Conservation (phyloP, 1,140 invertebrate genomes). For the Trissolcus basalis region DNA sequence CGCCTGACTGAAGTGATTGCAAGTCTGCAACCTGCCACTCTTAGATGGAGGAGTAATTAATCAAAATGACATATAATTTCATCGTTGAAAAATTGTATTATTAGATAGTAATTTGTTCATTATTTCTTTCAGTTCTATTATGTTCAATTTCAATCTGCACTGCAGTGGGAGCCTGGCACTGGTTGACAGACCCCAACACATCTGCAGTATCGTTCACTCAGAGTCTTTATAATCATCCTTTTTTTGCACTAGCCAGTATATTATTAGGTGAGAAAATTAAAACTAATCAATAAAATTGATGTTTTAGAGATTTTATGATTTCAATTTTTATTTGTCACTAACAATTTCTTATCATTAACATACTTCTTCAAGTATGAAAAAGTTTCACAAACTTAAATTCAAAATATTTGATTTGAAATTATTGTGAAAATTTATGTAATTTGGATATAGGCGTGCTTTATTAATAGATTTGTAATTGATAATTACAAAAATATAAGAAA, state of each 20-base stretch:
- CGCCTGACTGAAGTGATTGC: constrained; percentile 97
- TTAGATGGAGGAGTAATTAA: constrained; percentile 92
- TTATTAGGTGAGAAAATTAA: constrained; percentile 80
- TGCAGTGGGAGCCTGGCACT: constrained; percentile 94
- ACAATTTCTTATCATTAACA: too few species aligned
- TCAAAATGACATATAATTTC: not conserved
- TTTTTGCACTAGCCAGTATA: constrained; percentile 94
- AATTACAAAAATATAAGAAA: too few species aligned
- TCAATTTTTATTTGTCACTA: too few species aligned
- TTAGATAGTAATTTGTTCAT: not conserved
- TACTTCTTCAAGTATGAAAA: too few species aligned
- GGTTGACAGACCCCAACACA: constrained; percentile 94
- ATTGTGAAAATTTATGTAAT: too few species aligned
- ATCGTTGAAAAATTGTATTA: too few species aligned
- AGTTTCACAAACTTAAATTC: too few species aligned
- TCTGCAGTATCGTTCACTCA: constrained; percentile 91
- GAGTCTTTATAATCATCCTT: constrained; percentile 95
- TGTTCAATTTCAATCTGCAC: constrained; percentile 90
- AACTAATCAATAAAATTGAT: not conserved
- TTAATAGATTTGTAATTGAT: too few species aligned
- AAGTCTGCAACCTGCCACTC: constrained; percentile 92
- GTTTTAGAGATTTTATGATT: too few species aligned
- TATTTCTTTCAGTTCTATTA: constrained; percentile 85
- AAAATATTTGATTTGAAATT: too few species aligned
- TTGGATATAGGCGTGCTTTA: too few species aligned